Evolutionary conservation across 2,797 vertebrate genomes (phyloP).

Genomic region (Peromyscus attwateri): DNA sequence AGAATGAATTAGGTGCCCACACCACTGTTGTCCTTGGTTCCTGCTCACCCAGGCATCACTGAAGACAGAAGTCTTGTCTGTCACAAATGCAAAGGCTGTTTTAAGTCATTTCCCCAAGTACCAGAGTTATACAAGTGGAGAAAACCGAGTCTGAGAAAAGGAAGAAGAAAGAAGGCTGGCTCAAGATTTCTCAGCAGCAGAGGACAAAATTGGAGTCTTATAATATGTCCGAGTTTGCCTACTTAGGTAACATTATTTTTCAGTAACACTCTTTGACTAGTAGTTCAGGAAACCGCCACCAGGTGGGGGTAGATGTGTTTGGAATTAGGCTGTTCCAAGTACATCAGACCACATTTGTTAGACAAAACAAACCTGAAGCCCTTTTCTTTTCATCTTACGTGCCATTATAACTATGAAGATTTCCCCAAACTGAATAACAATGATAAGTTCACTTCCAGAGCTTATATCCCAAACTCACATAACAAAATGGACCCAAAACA

Average conservation of each 20-base stretch:
- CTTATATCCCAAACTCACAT: neutral
- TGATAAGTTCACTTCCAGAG: slow-evolving; percentile 23
- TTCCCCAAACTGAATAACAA: neutral
- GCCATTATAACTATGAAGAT: neutral
- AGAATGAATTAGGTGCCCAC: neutral
- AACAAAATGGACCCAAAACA: slow-evolving; percentile 25
- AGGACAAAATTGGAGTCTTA: neutral
- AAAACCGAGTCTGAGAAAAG: slow-evolving; percentile 9
- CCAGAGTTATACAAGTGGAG: neutral
- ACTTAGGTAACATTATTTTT: neutral
- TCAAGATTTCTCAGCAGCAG: neutral
- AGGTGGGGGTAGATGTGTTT: slow-evolving; percentile 64
- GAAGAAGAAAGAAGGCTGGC: neutral
- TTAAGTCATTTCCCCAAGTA: neutral
- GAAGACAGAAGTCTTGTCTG: neutral
- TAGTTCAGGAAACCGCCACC: slow-evolving; percentile 29
- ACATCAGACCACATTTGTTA: neutral
- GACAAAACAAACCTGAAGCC: slow-evolving; percentile 10
- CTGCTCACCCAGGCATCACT: neutral
- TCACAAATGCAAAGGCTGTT: neutral
- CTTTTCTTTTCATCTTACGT: neutral
- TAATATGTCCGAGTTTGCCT: neutral
- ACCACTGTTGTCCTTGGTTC: neutral
- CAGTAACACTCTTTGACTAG: neutral
- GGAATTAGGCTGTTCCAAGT: neutral